A percentile compares a stretch with the other conserved stretches of the same genome.
phyloP scores from a whole-genome alignment of 64 coral and sea anemone genomes.

The Montipora capricornis region DNA sequence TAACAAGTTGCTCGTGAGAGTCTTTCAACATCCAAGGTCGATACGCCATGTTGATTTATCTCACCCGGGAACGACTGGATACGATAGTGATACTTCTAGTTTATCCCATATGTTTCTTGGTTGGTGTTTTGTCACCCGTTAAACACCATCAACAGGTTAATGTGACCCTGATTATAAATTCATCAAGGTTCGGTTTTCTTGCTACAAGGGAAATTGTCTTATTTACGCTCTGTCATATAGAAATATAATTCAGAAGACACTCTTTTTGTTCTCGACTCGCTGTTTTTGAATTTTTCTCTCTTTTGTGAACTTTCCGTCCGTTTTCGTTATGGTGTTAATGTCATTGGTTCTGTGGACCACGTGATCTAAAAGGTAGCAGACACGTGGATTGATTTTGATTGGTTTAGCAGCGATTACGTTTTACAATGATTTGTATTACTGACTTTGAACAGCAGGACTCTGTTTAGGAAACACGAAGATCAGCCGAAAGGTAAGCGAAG shows the following conservation, averaged over 20 bases:
- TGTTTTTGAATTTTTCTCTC: background rate
- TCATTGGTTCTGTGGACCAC: background rate
- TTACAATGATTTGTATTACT: background rate
- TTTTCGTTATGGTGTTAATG: background rate
- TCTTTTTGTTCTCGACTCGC: no score
- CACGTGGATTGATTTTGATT: conserved; percentile 24
- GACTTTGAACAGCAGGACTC: conserved; percentile 14
- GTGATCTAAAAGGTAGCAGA: background rate
- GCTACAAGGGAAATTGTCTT: background rate
- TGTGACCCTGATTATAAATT: background rate
- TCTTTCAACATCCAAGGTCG: no score
- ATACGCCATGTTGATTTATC: no score
- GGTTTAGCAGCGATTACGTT: background rate
- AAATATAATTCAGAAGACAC: background rate
- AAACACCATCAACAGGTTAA: background rate
- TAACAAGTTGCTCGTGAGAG: no score
- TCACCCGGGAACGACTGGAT: no score
- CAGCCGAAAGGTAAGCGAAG: background rate
- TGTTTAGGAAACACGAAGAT: background rate
- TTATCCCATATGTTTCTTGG: background rate
- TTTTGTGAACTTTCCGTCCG: background rate
- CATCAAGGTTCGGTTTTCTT: background rate
- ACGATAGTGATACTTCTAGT: no score
- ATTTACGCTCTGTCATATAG: background rate
- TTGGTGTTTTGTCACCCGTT: conserved; percentile 5